These are phyloP conservation scores for Sympetrum striolatum DNA, from an alignment of 2,888 invertebrate genomes.

Conservation along the genomic window DNA sequence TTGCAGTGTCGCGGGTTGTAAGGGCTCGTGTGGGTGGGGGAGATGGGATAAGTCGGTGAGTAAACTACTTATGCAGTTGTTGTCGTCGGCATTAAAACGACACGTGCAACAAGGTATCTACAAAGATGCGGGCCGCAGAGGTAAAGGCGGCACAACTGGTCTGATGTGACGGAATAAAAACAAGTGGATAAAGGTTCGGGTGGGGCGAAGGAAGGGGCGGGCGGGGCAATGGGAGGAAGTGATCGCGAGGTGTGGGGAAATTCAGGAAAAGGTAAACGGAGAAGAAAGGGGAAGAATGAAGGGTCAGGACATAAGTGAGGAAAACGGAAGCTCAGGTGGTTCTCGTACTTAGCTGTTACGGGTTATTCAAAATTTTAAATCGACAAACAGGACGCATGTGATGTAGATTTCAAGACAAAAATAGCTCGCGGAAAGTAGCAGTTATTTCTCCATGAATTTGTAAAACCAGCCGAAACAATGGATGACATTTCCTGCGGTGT, in stretches of 20 bases:
- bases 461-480: no score
- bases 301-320: no score
- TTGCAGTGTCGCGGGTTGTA: background rate
- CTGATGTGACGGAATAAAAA: slow-evolving; percentile 20
- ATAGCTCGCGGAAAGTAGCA: no score
- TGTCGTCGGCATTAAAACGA: slow-evolving; percentile 28
- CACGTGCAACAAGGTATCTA: slow-evolving; percentile 31
- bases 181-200: background rate
- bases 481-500: no score
- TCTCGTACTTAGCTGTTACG: no score
- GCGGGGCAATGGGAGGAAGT: background rate
- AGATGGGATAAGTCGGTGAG: background rate
- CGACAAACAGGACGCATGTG: no score
- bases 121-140: slow-evolving; percentile 37
- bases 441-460: no score
- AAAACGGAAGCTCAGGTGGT: no score
- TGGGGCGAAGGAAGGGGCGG: background rate
- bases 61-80: slow-evolving; percentile 41
- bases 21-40: slow-evolving; percentile 3
- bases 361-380: no score
- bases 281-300: no score
- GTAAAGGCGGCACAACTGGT: slow-evolving; percentile 2
- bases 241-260: background rate
- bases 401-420: no score
- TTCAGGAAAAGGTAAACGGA: no score